phyloP scores from a whole-genome alignment of 2,797 vertebrate genomes.

The Atherinosoma microstoma region DNA sequence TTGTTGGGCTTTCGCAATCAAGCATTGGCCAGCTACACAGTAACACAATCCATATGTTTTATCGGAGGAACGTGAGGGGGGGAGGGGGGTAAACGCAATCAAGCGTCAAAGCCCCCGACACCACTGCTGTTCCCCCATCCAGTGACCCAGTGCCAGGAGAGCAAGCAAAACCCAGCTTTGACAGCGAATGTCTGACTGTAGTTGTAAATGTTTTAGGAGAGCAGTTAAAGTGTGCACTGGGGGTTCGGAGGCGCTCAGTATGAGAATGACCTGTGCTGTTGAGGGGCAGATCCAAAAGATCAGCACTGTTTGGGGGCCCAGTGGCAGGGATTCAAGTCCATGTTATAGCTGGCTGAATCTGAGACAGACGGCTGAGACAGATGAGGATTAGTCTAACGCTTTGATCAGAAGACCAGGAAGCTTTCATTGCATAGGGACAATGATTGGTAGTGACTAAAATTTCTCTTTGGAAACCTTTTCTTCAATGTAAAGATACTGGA shows the following conservation, averaged over 20 bases:
- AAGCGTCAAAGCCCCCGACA: conserved; percentile 76
- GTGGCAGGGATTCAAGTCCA: conserved; percentile 84
- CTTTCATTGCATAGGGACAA: conserved; percentile 85
- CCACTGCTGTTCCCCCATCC: conserved; percentile 59
- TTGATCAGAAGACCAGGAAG: conserved; percentile 87
- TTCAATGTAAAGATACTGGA: conserved; percentile 48
- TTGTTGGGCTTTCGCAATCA: conserved; percentile 82
- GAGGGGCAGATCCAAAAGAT: conserved; percentile 59
- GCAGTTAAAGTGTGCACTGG: conserved; percentile 74
- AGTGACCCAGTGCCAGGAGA: conserved; percentile 75
- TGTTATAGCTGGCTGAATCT: conserved; percentile 82
- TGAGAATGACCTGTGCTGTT: conserved; percentile 72
- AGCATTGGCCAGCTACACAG: conserved; percentile 72
- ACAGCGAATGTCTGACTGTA: conserved; percentile 77
- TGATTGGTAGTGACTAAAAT: conserved; percentile 88
- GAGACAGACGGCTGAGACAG: conserved; percentile 74
- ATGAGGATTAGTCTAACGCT: conserved; percentile 82
- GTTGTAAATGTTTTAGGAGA: conserved; percentile 83
- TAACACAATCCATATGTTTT: conserved; percentile 82
- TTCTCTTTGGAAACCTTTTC: conserved; percentile 75
- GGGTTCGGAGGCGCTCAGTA: conserved; percentile 60
- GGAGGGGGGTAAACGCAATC: conserved; percentile 69
- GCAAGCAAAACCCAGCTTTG: conserved; percentile 66
- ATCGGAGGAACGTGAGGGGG: conserved; percentile 51
- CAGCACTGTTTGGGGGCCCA: conserved; percentile 67